Evolutionary conservation across 2,888 invertebrate genomes (phyloP), one percentile per base, ranked within the genome.

Genomic region (Clostera curtula): DNA sequence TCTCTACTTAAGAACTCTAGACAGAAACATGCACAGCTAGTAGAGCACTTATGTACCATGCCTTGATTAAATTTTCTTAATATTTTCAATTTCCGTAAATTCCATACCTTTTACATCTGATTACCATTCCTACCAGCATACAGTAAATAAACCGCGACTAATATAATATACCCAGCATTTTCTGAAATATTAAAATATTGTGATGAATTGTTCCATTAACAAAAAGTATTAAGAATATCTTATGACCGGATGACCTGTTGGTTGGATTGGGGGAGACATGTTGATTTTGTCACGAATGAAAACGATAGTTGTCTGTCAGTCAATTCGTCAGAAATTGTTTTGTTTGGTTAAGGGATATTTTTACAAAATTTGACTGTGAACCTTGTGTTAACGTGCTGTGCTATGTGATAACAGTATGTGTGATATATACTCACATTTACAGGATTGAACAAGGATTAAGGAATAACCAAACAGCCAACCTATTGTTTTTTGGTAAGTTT

Each of bases 271-370:
- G n/a, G 75, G 67, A 48, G 80, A 79, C 80, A 80, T 82, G 76
- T 82, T 82, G 79, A 72, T 68, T 77, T 62, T 69, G 72, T 74
- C 74, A 75, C 64, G 69, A 75, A 60, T 60, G 59, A 62, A 56
- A 62, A 69, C 64, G 64, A 65, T 61, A 69, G 51, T 75, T 77
- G 79, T n/a, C n/a, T n/a, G n/a, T n/a, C n/a, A n/a, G n/a, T 77
- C 80, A 79, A 74, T 70, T 80, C 72, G 67, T 74, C 71, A 66
- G 68, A 68, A 70, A 74, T 63, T 73, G 68, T 77, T 72, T 74
- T 77, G 73, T 75, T 71, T 74, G 70, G n/a, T n/a, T n/a, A n/a
- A 65, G 65, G 59, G 51, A 54, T 52, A 63, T 58, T 65, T 53
- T 64, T 63, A 48, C 72, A 68, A 80, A 82, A 79, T 76, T 80